Evolutionary conservation across 2,113 vertebrate species (phyloP).

Genomic region (Pedionomus torquatus): DNA sequence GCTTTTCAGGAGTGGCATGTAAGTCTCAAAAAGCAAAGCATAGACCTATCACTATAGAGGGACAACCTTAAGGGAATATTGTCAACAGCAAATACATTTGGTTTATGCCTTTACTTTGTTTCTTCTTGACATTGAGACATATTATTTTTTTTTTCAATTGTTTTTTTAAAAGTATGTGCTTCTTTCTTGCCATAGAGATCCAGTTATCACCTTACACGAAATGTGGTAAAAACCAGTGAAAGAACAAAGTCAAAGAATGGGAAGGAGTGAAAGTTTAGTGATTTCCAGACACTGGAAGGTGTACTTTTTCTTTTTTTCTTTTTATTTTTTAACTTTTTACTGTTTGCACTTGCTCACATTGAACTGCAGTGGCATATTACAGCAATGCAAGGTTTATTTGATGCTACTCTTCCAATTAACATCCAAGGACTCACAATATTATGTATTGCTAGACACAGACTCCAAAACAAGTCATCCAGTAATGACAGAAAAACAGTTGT

Average conservation of each 20-base stretch:
- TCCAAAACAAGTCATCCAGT: not conserved
- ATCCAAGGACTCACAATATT: not conserved
- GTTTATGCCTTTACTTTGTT: not conserved
- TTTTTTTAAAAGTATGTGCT: not conserved
- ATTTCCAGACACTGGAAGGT: not conserved
- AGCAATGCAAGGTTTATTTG: not conserved
- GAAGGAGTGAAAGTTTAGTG: not conserved
- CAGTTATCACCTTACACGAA: not conserved
- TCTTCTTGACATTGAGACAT: not conserved
- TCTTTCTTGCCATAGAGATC: not conserved
- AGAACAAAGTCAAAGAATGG: not conserved
- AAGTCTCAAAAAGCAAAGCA: not conserved
- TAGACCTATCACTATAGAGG: not conserved
- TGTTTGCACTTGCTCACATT: not conserved
- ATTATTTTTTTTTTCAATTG: not conserved
- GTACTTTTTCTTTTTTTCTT: not conserved
- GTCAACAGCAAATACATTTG: rapidly evolving
- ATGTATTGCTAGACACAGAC: not conserved
- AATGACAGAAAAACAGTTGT: not conserved
- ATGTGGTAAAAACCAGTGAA: not conserved
- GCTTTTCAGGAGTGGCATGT: not conserved
- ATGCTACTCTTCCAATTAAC: not conserved
- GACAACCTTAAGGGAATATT: rapidly evolving
- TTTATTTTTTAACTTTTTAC: not conserved
- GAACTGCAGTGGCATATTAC: not conserved